A percentile compares a stretch with the other conserved stretches of the same genome.
These are phyloP conservation scores for Cichladusa arquata DNA, from an alignment of 2,113 vertebrate genomes.

Conservation along the genomic window DNA sequence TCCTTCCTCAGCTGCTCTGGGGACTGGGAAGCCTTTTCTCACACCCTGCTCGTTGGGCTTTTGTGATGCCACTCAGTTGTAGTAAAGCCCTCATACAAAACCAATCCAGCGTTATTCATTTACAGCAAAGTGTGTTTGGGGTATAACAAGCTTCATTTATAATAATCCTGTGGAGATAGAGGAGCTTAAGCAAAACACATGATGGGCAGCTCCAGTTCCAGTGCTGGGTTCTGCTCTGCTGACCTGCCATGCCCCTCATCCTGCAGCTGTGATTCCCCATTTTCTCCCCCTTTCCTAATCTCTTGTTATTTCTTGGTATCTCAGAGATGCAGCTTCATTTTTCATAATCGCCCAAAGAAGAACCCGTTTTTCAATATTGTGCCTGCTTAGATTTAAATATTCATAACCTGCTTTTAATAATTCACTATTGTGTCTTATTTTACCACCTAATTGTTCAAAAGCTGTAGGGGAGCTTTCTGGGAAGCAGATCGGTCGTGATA, in stretches of 20 bases:
- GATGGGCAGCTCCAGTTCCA: background rate
- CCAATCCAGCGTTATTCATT: background rate
- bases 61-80: background rate
- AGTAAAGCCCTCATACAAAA: background rate
- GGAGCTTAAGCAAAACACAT: background rate
- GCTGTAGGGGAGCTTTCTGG: background rate
- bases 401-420: slow-evolving; percentile 49
- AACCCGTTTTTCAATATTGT: background rate
- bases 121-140: background rate
- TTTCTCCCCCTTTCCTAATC: background rate
- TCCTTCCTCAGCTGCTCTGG: background rate
- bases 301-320: background rate
- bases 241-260: background rate
- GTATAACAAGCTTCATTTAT: background rate
- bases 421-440: slow-evolving; percentile 35
- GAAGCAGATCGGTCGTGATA: background rate
- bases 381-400: slow-evolving; percentile 29
- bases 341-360: background rate
- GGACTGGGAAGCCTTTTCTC: background rate
- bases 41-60: background rate
- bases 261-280: background rate
- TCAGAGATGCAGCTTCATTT: background rate
- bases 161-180: background rate
- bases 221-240: background rate
- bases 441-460: slow-evolving; percentile 17